phyloP scores from a whole-genome alignment of 2,888 invertebrate genomes.

The Linnaemya vulpina region DNA sequence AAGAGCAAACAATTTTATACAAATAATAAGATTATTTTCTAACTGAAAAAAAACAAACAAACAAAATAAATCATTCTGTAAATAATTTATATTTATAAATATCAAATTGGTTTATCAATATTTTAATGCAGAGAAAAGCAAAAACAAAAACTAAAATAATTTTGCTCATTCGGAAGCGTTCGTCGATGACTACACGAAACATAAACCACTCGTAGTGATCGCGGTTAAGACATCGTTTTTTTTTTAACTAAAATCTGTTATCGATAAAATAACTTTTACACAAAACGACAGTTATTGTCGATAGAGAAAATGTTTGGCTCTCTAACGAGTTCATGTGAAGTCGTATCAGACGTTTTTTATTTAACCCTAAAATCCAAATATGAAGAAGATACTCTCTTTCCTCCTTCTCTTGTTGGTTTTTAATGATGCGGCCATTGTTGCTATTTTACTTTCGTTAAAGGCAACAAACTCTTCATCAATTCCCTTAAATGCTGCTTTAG shows the following conservation, averaged over 20 bases:
- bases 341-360: no score
- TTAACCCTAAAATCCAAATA: no score
- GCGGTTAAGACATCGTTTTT: background rate
- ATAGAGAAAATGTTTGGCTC: no score
- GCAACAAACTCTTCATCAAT: no score
- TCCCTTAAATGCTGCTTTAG: no score
- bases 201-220: background rate
- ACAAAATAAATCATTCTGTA: conserved; percentile 70
- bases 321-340: no score
- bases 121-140: conserved; percentile 14
- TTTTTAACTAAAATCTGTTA: background rate
- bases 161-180: conserved; percentile 19
- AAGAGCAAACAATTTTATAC: conserved; percentile 40
- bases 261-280: background rate
- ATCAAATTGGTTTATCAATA: conserved; percentile 53
- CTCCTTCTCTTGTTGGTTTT: no score
- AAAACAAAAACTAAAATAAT: background rate
- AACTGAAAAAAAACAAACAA: conserved; percentile 49
- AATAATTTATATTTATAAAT: conserved; percentile 70
- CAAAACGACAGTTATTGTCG: no score
- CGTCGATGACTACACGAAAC: background rate
- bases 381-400: no score
- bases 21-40: conserved; percentile 70
- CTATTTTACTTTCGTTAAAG: no score
- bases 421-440: no score